Base-by-base conservation (phyloP, 2,797 vertebrate genomes). In the Enteromius thamalakanensis region DNA sequence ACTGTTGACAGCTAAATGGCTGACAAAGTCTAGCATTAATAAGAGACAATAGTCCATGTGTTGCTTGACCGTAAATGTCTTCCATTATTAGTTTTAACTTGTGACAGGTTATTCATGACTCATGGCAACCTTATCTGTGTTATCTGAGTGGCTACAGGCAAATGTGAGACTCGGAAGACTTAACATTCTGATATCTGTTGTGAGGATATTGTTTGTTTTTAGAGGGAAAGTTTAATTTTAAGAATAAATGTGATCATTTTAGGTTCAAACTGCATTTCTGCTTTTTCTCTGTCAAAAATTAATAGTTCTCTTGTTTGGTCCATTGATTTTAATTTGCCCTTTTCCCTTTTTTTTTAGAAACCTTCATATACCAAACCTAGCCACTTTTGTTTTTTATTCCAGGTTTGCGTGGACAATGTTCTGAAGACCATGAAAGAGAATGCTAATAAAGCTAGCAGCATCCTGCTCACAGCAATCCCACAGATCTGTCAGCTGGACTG, bases 401-500 rank as follows among this genome's bases (percentile, higher is more conserved):
- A 99, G 98, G 98, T 99, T 85, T 98, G 96, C 29, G 97, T 99
- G 76, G 98, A 99, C 91, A 97, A 96, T 37, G 97, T 99, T 40
- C 80, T 99, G 91, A 99, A 99, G 93, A 98, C 95, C 0, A 95
- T 99, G 94, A 99, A 99, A 85, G 97, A 96, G 88, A 99, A 99
- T 45, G 96, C 97, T 11, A 98, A 98, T 91, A 99, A 99, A 93
- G 97, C 98, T 77, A 98, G 97, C 83, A 98, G 96, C 87, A 95
- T 99, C 88, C 94, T 99, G 75, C 95, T 99, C n/a, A 96, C 95
- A 2, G 94, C 95, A 21, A 97, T 99, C 89, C 97, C 97, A 67
- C 96, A 95, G 85, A 96, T 99, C 90, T 96, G 94, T 84, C 95
- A 96, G 85, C 95, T 96, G 95, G 96, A 98, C 85, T 99, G 98